Conservation (phyloP, 1,140 invertebrate genomes). For the Drosophila tropicalis region DNA sequence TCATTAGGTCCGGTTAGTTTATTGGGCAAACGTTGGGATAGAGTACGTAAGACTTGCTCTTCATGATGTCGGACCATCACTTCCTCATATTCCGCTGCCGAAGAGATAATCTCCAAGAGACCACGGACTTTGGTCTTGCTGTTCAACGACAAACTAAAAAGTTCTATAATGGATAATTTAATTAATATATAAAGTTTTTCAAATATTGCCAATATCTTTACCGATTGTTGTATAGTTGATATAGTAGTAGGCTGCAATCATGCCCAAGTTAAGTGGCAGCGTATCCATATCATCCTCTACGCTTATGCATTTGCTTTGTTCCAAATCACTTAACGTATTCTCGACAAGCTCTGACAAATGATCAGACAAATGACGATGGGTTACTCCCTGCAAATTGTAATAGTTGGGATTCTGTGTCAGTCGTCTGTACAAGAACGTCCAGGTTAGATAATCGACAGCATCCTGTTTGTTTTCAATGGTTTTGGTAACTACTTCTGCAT, state of each 20-base stretch:
- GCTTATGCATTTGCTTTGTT: conserved; percentile 99
- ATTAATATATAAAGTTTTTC: conserved; percentile 3
- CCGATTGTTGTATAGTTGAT: conserved; percentile 99
- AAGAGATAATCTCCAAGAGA: conserved; percentile 98
- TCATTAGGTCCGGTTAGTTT: conserved; percentile 87
- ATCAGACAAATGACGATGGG: conserved; percentile 98
- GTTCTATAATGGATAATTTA: conserved; percentile 86
- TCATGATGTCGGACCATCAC: conserved; percentile 98
- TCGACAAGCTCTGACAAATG: conserved; percentile 99
- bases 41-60: conserved; percentile 93
- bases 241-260: conserved; percentile 99
- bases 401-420: conserved; percentile 99
- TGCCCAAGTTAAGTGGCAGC: conserved; percentile 97
- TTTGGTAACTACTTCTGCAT: conserved; percentile 99
- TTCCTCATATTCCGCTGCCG: conserved; percentile 97
- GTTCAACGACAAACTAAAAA: conserved; percentile 98
- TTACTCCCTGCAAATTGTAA: conserved; percentile 98
- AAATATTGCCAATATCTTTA: conserved; percentile 76
- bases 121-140: conserved; percentile 99
- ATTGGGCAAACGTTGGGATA: conserved; percentile 91
- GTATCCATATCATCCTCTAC: conserved; percentile 99
- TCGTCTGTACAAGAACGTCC: conserved; percentile 98
- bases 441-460: conserved; percentile 99
- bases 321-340: conserved; percentile 96
- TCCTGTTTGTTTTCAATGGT: conserved; percentile 99